Conservation (phyloP, 2,888 invertebrate species). For the Troides oblongomaculatus region DNA sequence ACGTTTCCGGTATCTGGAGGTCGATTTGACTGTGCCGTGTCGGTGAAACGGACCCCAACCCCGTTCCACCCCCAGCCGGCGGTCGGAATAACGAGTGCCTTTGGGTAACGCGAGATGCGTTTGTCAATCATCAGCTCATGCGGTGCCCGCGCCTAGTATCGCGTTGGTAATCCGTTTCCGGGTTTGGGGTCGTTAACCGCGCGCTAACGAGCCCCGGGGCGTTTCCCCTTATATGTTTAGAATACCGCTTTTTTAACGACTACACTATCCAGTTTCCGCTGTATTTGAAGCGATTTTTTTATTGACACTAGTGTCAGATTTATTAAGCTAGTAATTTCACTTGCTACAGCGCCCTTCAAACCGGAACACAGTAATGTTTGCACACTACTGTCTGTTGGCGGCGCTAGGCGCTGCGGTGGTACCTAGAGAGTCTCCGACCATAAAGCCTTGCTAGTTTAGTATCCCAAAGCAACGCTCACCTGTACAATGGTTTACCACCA, state of each 20-base stretch:
- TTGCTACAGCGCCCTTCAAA: no score
- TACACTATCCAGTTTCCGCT: no score
- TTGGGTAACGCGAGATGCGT: conserved; percentile 8
- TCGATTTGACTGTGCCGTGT: not conserved
- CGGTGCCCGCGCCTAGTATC: conserved; percentile 2
- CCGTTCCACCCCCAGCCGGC: not conserved
- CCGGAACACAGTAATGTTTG: no score
- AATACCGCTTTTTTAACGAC: no score
- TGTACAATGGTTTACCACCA: conserved; percentile 92
- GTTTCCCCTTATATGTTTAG: no score
- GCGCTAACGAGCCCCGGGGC: not conserved
- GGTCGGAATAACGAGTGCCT: conserved; percentile 7
- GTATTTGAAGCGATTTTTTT: no score
- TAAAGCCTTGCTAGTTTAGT: no score
- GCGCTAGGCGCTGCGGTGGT: no score
- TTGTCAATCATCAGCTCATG: conserved; percentile 30
- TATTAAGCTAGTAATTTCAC: no score
- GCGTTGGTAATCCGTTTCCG: conserved; percentile 2
- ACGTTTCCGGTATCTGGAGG: not conserved
- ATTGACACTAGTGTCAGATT: no score
- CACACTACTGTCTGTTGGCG: no score
- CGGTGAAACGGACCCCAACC: not conserved
- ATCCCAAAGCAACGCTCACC: conserved; percentile 70
- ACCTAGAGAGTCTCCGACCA: no score
- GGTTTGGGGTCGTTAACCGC: conserved; percentile 31